Evolutionary conservation across 1,140 invertebrate genomes (phyloP), one percentile per base, ranked within the genome.

Genomic region (Halictus rubicundus): DNA sequence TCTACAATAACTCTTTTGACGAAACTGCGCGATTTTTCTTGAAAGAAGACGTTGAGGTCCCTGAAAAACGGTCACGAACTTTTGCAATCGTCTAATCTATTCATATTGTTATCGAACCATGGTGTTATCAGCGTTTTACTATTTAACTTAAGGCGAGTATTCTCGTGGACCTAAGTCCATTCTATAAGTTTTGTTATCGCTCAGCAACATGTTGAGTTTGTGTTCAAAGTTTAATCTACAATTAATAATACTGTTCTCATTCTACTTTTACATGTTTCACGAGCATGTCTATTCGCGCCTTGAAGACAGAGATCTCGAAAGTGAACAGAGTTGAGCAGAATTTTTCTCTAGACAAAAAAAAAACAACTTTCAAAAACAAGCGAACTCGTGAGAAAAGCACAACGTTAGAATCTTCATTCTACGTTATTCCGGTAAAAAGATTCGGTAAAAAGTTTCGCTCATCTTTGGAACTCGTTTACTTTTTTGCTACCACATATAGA

Each of bases 401-500:
- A 16, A 19, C 14, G 49, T 9, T 46, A 9, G 19, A 52, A 19
- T 5, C n/a, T n/a, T n/a, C n/a, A n/a, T n/a, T n/a, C n/a, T n/a
- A n/a, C n/a, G n/a, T n/a, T n/a, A n/a, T n/a, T n/a, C n/a, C n/a
- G n/a, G n/a, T n/a, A n/a, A n/a, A n/a, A n/a, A n/a, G 6, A 21
- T 54, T 54, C 52, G 52, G 21, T 5, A 7, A 21, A 57, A 7
- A 57, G 8, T 57, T 57, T 21, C 19, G 54, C 54, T 57, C 19
- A n/a, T n/a, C 21, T 57, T 21, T 0, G 54, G 0, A n/a, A 57
- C n/a, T 57, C n/a, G 27, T 4, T 42, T 42, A 16, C 1, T 9
- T 12, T 42, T 72, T 42, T 14, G 9, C 60, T 81, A 61, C 57
- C 42, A 21, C 23, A 39, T 7, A 66, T 59, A 83, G 70, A 84